Evolutionary conservation across 2,797 vertebrate genomes (phyloP).

Genomic region (Galaxias olidus): DNA sequence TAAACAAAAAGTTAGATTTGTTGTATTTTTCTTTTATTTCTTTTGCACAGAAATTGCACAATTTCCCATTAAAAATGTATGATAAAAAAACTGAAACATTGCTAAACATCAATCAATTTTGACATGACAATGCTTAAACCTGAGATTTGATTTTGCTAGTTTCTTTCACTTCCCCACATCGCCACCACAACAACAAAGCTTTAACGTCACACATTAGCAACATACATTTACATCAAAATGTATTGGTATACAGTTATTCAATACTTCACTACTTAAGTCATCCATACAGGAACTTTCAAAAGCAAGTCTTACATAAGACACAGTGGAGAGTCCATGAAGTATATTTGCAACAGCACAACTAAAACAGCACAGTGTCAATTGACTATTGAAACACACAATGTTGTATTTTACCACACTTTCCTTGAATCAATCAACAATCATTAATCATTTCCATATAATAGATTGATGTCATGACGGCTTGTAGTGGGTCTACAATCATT

Average conservation of each 20-base stretch:
- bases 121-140: conserved; percentile 64
- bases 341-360: neutral
- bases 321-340: neutral
- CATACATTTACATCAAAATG: neutral
- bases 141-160: conserved; percentile 64
- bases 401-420: neutral
- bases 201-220: neutral
- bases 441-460: no score
- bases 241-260: conserved; percentile 14
- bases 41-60: conserved; percentile 16
- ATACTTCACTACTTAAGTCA: no score
- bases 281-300: no score
- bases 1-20: no score
- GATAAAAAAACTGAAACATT: conserved; percentile 56
- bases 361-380: neutral
- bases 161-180: conserved; percentile 32
- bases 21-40: no score
- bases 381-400: conserved; percentile 1
- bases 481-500: no score
- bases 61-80: conserved; percentile 59
- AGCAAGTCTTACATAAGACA: no score
- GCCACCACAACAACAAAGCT: conserved; percentile 25
- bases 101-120: conserved; percentile 54
- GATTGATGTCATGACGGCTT: no score
- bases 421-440: neutral